Evolutionary conservation across 2,888 invertebrate species (phyloP), one percentile per base, ranked within the genome.

Genomic region (Acrocyrtus sp.): DNA sequence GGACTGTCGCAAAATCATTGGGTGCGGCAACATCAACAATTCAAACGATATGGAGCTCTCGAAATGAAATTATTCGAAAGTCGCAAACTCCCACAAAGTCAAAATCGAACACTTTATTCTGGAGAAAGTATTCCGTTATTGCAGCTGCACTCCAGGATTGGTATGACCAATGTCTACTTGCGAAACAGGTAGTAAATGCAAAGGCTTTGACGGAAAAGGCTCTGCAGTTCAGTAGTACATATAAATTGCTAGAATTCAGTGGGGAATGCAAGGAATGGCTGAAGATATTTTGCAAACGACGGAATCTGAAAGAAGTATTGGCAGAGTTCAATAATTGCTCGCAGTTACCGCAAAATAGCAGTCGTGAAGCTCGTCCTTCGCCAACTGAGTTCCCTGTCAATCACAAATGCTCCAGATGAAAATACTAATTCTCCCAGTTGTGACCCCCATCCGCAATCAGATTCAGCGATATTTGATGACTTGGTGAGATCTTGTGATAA

Each of bases 21-120:
- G 51, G 60, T 22, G 56, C 66, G 0, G 47, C 63, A 17, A 65
- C 63, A 2, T 74, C 74, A 10, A 74, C 74, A 6, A 45, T 74
- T 17, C 74, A 74, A 61, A 74, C 74, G 1, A 74, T 74, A 24
- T 74, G 74, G 74, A 74, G 69, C 54, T 47, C 65, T 43, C 34
- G 69, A 41, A 39, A 51, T 17, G 60, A 69, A 19, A 69, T 74
- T 29, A n/a, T 74, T 12, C 53, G 50, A 2, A 62, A 60, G 22
- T 45, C 39, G 21, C 12, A n/a, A 5, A 53, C 53, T 10, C 74
- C 74, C 3, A 8, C 29, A 22, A 70, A 65, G 60, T 15, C 65
- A 27, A 74, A 68, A 47, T 69, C 47, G 21, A 60, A 43, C n/a
- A 17, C 63, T 1, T 21, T 69, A 3, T 39, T 63, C n/a, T 74